phyloP scores from a whole-genome alignment of 2,888 invertebrate species.

The Thymelicus lineola region DNA sequence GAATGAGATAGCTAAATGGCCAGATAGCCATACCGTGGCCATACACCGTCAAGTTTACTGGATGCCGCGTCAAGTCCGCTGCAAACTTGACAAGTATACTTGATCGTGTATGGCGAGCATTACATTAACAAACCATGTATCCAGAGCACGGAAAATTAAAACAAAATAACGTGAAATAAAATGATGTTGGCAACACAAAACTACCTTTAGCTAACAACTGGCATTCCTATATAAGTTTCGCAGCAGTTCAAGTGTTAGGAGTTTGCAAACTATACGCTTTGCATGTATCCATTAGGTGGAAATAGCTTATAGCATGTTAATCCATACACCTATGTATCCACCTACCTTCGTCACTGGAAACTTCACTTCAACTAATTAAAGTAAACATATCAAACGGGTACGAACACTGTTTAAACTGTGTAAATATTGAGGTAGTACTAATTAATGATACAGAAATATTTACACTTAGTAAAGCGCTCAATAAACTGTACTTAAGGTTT shows the following conservation, averaged over 20 bases:
- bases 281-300: background rate
- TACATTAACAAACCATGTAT: background rate
- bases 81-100: too few relatives aligned
- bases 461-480: background rate
- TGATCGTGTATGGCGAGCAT: too few relatives aligned
- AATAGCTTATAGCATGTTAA: background rate
- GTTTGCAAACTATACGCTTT: background rate
- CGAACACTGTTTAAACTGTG: background rate
- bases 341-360: background rate
- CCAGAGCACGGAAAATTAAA: background rate
- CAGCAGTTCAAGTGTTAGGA: conserved; percentile 16
- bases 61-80: too few relatives aligned
- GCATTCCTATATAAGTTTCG: conserved; percentile 31
- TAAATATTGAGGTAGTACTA: background rate
- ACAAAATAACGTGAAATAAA: conserved; percentile 20
- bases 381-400: background rate
- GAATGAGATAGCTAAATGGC: too few relatives aligned
- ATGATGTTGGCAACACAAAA: conserved; percentile 14
- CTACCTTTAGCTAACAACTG: conserved; percentile 14
- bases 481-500: too few relatives aligned
- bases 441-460: background rate
- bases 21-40: too few relatives aligned
- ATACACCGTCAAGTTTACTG: too few relatives aligned
- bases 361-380: background rate
- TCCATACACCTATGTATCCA: background rate